phyloP scores from a whole-genome alignment of 2,797 vertebrate genomes.

The Sardinella longiceps region DNA sequence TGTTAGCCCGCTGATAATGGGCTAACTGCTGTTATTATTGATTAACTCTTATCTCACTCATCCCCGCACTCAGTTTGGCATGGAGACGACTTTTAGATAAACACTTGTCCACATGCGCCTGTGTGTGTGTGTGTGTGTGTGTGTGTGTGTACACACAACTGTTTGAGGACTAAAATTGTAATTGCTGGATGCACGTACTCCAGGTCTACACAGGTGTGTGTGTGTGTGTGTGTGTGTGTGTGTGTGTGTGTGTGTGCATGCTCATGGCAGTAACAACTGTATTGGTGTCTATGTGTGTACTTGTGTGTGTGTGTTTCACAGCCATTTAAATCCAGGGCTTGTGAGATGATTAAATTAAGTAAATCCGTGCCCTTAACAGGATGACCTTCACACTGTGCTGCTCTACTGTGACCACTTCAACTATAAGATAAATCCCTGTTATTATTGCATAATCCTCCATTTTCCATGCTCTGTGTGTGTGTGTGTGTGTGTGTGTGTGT shows the following conservation, averaged over 20 bases:
- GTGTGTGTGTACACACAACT: background rate
- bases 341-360: slow-evolving; percentile 41
- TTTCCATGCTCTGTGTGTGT: background rate
- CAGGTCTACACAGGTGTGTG: background rate
- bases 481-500: background rate
- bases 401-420: background rate
- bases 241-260: background rate
- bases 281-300: background rate
- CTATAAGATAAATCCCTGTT: background rate
- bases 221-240: background rate
- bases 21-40: slow-evolving; percentile 13
- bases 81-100: background rate
- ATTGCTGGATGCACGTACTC: background rate
- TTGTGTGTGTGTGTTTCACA: background rate
- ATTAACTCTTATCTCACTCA: slow-evolving; percentile 2
- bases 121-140: background rate
- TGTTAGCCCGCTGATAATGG: slow-evolving; percentile 20
- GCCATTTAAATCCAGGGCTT: background rate
- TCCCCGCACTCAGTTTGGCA: background rate
- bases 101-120: background rate
- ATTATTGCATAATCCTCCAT: background rate
- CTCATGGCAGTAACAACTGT: background rate
- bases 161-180: background rate
- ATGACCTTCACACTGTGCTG: slow-evolving; percentile 28
- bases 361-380: slow-evolving; percentile 23